Evolutionary conservation across 2,113 vertebrate species (phyloP).

Genomic region (Probosciger aterrimus): DNA sequence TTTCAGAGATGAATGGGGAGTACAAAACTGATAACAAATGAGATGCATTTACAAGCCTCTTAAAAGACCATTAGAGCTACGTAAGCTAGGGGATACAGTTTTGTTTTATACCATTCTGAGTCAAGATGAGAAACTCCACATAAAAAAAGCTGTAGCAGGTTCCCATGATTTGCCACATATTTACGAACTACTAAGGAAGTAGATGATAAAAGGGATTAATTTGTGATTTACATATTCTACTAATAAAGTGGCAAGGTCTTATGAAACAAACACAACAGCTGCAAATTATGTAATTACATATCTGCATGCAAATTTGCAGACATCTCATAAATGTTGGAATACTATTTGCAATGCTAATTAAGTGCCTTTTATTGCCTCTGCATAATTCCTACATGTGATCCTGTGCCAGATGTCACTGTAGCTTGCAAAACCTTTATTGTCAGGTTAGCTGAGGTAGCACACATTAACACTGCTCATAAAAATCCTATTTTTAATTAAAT

Average conservation of each 20-base stretch:
- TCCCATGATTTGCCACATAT: constrained; percentile 28
- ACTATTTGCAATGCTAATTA: constrained; percentile 82
- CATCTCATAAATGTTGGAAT: constrained; percentile 77
- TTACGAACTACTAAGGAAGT: constrained; percentile 46
- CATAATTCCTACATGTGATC: constrained; percentile 79
- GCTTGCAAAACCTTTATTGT: constrained; percentile 76
- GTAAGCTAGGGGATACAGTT: not conserved
- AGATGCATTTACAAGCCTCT: constrained; percentile 24
- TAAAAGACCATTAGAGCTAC: not conserved
- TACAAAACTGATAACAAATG: not conserved
- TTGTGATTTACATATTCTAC: constrained; percentile 70
- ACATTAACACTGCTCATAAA: constrained; percentile 72
- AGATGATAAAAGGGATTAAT: constrained; percentile 59
- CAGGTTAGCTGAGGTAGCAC: constrained; percentile 79
- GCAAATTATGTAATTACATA: constrained; percentile 83
- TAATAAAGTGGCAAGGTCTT: constrained; percentile 75
- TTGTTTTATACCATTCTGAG: constrained; percentile 5
- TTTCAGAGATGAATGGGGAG: constrained; percentile 9
- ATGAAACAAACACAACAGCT: constrained; percentile 77
- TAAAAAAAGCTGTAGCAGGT: constrained; percentile 1
- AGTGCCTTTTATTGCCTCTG: constrained; percentile 75
- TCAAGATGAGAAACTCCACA: constrained; percentile 28
- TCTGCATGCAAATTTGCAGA: constrained; percentile 80
- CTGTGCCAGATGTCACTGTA: constrained; percentile 79
- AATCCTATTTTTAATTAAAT: constrained; percentile 76